Evolutionary conservation across 2,888 invertebrate species (phyloP).

Genomic region (Drosophila hawaiiensis): DNA sequence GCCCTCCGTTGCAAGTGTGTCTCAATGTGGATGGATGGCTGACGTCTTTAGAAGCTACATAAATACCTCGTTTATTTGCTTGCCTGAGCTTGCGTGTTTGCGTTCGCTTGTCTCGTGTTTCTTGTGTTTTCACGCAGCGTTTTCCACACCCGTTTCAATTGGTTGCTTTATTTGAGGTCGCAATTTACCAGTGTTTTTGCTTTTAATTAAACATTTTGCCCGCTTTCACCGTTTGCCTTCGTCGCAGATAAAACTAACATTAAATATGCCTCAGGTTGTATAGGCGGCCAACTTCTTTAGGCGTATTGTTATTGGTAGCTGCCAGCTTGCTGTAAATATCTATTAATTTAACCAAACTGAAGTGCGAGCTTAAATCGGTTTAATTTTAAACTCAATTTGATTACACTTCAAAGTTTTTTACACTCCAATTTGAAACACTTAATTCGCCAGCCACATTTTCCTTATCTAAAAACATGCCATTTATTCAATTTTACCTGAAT

Average conservation of each 20-base stretch:
- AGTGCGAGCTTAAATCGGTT: background rate
- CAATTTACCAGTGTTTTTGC: conserved; percentile 61
- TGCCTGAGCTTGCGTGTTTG: conserved; percentile 54
- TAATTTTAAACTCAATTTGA: background rate
- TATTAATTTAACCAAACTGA: conserved; percentile 19
- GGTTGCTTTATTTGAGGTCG: conserved; percentile 78
- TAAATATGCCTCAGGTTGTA: conserved; percentile 34
- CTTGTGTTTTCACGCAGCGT: conserved; percentile 58
- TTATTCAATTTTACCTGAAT: background rate
- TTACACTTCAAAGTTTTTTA: background rate
- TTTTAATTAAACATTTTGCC: conserved; percentile 75
- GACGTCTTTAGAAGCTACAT: conserved; percentile 64
- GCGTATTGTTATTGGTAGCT: conserved; percentile 40
- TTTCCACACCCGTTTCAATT: conserved; percentile 67
- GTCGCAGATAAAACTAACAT: conserved; percentile 35
- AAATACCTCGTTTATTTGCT: conserved; percentile 78
- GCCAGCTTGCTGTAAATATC: conserved; percentile 11
- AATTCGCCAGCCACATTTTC: background rate
- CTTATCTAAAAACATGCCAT: background rate
- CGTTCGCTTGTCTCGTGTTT: conserved; percentile 43
- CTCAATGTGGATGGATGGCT: conserved; percentile 9
- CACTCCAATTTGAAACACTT: background rate
- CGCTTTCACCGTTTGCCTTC: conserved; percentile 6
- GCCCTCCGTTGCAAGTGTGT: background rate
- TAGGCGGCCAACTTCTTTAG: conserved; percentile 8